Evolutionary conservation across 2,888 invertebrate species (phyloP), one percentile per base, ranked within the genome.

Genomic region (Anoplius nigerrimus): DNA sequence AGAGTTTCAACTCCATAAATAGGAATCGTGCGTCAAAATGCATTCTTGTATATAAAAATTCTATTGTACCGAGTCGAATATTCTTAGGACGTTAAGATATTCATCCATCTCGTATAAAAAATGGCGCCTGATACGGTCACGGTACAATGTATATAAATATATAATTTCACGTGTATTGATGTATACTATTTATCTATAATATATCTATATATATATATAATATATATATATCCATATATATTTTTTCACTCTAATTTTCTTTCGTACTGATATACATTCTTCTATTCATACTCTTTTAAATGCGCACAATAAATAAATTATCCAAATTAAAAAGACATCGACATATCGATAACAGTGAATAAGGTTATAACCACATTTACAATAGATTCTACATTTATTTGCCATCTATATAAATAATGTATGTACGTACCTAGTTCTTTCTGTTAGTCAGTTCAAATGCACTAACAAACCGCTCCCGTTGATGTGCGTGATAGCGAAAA

Each of bases 231-330:
- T 6, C 2, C 27, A 27, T 27, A 27, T 27, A 27, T 27, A 34
- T 34, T 5, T 34, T 65, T 55, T 69, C 66, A 56, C 48, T 73
- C 71, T 69, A 51, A 45, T 66, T 68, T 66, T 46, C 56, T 57
- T 55, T 54, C 57, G 57, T 61, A 69, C 78, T 72, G 60, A 71
- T 73, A 79, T 72, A 74, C 79, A 66, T 61, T 78, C 67, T 69
- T 71, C 65, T 62, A 22, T 56, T 65, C 21, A 22, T 54, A 52
- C 62, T 62, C 52, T 65, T 51, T 62, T 20, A 18, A 34, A 45
- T 43, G 22, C 51, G 54, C 74, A 81, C 82, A 86, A 87, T 87
- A 87, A 87, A 87, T 87, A 86, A 87, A 84, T 87, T 82, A 86
- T 83, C 79, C 82, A 83, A 83, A 84, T 82, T 75, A 84, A 82